phyloP scores from a whole-genome alignment of 2,797 vertebrate genomes.

The Malurus splendens region DNA sequence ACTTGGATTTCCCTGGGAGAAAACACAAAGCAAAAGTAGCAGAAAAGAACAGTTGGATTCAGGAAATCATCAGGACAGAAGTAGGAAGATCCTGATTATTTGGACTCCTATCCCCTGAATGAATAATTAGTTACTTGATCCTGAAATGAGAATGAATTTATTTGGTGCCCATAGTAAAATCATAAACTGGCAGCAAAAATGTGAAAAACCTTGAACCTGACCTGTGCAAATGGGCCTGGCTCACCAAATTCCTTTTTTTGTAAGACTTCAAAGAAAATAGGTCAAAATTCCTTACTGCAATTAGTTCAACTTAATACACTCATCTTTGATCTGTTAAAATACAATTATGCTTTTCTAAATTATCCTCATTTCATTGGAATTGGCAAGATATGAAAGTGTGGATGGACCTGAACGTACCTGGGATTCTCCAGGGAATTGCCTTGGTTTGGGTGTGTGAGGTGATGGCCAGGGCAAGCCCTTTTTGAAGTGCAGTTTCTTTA shows the following conservation, averaged over 20 bases:
- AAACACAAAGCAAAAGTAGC: not conserved
- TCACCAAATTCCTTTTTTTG: not conserved
- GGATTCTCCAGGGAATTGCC: not conserved
- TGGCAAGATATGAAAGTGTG: constrained; percentile 10
- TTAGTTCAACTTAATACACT: not conserved
- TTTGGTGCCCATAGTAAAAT: not conserved
- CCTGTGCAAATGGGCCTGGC: not conserved
- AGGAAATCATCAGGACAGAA: not conserved
- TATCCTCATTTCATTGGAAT: not conserved
- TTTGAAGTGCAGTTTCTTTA: not conserved
- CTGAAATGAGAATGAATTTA: not conserved
- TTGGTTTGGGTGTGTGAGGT: not conserved
- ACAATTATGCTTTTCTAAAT: constrained; percentile 8
- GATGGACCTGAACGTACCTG: not conserved
- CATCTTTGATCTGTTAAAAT: constrained; percentile 28
- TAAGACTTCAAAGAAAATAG: constrained; percentile 27
- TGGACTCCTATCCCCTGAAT: not conserved
- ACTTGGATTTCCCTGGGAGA: not conserved
- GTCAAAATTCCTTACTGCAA: constrained; percentile 31
- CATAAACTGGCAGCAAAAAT: not conserved
- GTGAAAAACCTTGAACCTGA: not conserved
- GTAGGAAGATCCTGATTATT: not conserved
- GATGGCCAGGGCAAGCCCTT: not conserved
- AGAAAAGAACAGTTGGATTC: not conserved
- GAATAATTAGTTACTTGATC: not conserved